Percentiles rank a stretch among this genome's conserved stretches.
Conservation (phyloP, 2,888 invertebrate species). For the Boloria selene region DNA sequence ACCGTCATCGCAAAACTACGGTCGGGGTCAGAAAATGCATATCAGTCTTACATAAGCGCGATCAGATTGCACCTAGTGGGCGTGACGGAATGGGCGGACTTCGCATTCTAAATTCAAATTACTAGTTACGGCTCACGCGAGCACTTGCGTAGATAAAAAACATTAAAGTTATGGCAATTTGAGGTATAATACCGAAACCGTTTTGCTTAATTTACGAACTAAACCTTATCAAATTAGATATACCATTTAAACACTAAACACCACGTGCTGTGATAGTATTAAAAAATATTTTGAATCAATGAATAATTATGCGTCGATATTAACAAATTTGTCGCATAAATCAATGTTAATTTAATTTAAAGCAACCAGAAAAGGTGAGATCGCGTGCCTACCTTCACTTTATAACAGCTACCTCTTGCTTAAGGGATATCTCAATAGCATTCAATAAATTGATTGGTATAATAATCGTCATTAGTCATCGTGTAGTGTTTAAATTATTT, state of each 20-base stretch:
- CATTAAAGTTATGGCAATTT: conserved; percentile 32
- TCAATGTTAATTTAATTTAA: conserved; percentile 37
- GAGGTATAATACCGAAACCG: conserved; percentile 19
- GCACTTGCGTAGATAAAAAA: conserved; percentile 59
- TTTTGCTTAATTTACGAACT: neutral
- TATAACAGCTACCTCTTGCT: conserved; percentile 66
- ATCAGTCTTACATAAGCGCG: conserved; percentile 67
- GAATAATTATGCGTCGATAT: neutral
- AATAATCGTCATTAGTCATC: conserved; percentile 79
- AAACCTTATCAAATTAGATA: too few relatives aligned
- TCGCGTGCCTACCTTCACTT: conserved; percentile 67
- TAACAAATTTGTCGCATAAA: conserved; percentile 30
- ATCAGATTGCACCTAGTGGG: conserved; percentile 73
- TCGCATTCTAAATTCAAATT: conserved; percentile 74
- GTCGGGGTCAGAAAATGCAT: conserved; percentile 62
- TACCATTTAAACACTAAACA: too few relatives aligned
- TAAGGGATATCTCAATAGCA: conserved; percentile 72
- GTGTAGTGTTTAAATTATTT: conserved; percentile 69
- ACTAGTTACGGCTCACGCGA: conserved; percentile 66
- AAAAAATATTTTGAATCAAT: conserved; percentile 10
- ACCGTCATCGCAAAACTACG: conserved; percentile 45
- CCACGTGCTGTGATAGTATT: neutral
- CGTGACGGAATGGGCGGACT: conserved; percentile 64
- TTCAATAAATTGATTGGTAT: conserved; percentile 75
- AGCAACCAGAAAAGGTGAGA: conserved; percentile 47